A percentile compares a stretch with the other conserved stretches of the same genome.
These are phyloP conservation scores for Trogon surrucura DNA, from an alignment of 2,113 vertebrate species.

Conservation along the genomic window DNA sequence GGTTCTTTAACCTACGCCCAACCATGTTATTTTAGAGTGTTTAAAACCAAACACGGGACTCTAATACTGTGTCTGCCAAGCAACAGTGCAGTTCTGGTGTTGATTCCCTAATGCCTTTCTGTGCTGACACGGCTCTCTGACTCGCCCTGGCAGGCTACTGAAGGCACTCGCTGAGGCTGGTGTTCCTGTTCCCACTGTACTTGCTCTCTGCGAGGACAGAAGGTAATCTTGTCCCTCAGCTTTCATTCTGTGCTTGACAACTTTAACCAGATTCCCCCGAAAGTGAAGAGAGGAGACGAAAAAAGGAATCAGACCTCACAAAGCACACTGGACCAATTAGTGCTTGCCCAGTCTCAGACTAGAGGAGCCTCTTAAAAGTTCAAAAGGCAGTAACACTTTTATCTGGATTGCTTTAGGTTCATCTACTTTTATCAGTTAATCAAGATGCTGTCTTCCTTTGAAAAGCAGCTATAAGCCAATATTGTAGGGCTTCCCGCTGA, in stretches of 20 bases:
- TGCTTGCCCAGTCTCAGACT: neutral
- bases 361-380: neutral
- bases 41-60: neutral
- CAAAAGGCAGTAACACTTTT: neutral
- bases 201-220: conserved; percentile 78
- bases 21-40: neutral
- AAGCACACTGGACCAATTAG: neutral
- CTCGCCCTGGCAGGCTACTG: conserved; percentile 75
- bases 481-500: neutral
- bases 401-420: neutral
- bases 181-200: conserved; percentile 80
- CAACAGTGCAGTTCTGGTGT: neutral
- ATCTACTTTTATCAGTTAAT: neutral
- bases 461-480: neutral
- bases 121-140: neutral
- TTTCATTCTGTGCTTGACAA: neutral
- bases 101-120: neutral
- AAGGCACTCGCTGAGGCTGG: conserved; percentile 76
- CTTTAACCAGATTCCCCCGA: neutral
- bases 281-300: neutral
- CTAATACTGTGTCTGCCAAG: neutral
- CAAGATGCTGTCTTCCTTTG: neutral
- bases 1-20: neutral
- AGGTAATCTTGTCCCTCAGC: conserved; percentile 70
- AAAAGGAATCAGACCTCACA: neutral